phyloP scores from a whole-genome alignment of 2,888 invertebrate species.

The Alloplasta piceator region DNA sequence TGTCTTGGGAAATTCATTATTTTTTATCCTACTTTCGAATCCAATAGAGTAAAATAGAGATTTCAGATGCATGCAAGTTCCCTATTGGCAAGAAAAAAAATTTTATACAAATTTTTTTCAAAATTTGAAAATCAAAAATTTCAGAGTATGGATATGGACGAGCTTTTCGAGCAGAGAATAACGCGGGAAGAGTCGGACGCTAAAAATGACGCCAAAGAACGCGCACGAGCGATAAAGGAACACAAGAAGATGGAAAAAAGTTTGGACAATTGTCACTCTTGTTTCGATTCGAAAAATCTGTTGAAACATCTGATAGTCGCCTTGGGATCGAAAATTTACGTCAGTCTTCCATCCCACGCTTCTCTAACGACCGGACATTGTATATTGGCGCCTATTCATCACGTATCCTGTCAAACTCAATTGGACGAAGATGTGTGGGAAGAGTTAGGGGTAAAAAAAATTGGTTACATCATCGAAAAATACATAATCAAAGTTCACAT shows the following conservation, averaged over 20 bases:
- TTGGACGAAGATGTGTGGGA: constrained; percentile 98
- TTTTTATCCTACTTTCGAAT: no score
- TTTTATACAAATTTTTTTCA: no score
- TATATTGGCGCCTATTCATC: constrained; percentile 92
- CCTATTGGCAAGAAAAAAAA: no score
- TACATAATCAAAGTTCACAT: no score
- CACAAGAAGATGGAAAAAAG: constrained; percentile 88
- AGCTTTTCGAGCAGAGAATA: constrained; percentile 92
- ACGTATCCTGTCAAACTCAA: constrained; percentile 91
- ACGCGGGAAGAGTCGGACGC: constrained; percentile 87
- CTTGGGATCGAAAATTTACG: constrained; percentile 92
- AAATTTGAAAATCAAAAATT: not conserved
- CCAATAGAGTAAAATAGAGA: no score
- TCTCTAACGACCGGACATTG: constrained; percentile 95
- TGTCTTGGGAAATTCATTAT: no score
- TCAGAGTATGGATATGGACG: constrained; percentile 88
- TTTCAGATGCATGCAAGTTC: no score
- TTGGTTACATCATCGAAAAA: not conserved
- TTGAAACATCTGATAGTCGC: constrained; percentile 93
- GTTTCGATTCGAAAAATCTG: constrained; percentile 92
- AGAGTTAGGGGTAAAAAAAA: constrained; percentile 88
- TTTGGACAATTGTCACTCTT: constrained; percentile 92
- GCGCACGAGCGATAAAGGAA: constrained; percentile 88
- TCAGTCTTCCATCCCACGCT: constrained; percentile 91
- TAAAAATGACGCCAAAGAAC: constrained; percentile 87